These are phyloP conservation scores for Muntiacus muntjak DNA, from an alignment of 2,113 vertebrate species.

Conservation along the genomic window DNA sequence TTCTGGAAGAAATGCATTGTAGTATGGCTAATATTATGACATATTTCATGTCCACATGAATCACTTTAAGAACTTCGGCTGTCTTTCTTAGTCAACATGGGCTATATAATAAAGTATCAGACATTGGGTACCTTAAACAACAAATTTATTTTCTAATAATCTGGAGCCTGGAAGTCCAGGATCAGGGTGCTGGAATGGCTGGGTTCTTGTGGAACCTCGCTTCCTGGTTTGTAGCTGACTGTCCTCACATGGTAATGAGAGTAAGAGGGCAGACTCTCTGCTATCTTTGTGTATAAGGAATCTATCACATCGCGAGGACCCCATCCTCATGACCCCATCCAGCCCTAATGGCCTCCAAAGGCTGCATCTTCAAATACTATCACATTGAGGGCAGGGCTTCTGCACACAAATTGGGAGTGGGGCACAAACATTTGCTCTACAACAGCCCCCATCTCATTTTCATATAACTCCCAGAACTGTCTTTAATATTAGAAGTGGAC, in stretches of 20 bases:
- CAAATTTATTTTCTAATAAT: not conserved
- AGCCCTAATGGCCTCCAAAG: not conserved
- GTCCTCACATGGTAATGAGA: not conserved
- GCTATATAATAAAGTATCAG: not conserved
- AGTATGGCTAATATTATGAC: not conserved
- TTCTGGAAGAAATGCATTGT: not conserved
- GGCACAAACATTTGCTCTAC: not conserved
- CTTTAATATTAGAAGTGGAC: not conserved
- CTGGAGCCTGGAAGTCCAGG: not conserved
- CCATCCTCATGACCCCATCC: too few relatives aligned
- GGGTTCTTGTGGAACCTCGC: not conserved
- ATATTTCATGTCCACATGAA: not conserved
- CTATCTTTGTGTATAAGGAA: not conserved
- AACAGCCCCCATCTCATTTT: not conserved
- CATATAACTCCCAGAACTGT: not conserved
- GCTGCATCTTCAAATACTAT: not conserved
- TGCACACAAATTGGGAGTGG: not conserved
- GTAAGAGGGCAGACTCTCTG: not conserved
- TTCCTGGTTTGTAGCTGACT: not conserved
- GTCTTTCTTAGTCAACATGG: not conserved
- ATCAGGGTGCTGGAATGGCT: not conserved
- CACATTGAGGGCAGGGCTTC: not conserved
- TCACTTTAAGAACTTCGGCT: not conserved
- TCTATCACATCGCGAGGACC: not conserved
- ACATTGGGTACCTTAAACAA: not conserved